A percentile compares a stretch with the other conserved stretches of the same genome.
Evolutionary conservation across 2,113 vertebrate genomes (phyloP).

Genomic region (Brevimyrus niger): DNA sequence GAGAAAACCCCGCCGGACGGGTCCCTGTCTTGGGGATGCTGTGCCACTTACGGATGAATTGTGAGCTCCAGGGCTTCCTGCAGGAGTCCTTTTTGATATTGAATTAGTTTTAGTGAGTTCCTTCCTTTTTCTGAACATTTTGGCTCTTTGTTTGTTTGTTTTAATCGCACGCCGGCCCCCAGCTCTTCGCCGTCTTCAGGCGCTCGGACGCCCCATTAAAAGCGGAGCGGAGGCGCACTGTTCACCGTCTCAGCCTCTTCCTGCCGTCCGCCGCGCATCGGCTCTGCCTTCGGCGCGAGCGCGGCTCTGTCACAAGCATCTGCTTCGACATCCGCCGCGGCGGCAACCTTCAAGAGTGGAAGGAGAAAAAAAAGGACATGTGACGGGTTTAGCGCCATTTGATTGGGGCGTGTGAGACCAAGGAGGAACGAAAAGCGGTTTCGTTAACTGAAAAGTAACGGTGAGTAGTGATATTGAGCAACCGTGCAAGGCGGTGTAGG

Average conservation of each 20-base stretch:
- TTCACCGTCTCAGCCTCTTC: neutral
- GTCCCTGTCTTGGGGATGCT: neutral
- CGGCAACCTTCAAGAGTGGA: neutral
- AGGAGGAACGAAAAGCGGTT: neutral
- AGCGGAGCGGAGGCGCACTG: neutral
- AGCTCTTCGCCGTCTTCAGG: constrained; percentile 8
- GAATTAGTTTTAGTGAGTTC: constrained; percentile 74
- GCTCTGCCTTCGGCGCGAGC: neutral
- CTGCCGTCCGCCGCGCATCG: constrained; percentile 10
- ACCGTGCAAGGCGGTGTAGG: neutral
- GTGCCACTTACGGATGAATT: constrained; percentile 56
- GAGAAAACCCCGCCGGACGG: neutral
- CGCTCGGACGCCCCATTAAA: constrained; percentile 26
- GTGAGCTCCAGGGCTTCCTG: constrained; percentile 64
- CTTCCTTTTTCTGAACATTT: constrained; percentile 76
- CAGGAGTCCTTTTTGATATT: constrained; percentile 71
- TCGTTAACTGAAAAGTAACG: neutral
- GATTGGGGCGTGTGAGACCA: neutral
- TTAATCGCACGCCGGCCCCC: neutral
- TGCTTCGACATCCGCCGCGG: neutral
- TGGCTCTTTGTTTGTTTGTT: neutral
- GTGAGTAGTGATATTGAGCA: neutral
- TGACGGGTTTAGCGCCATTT: neutral
- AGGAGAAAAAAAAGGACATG: neutral
- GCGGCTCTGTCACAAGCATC: neutral